A percentile compares a stretch with the other conserved stretches of the same genome.
phyloP scores from a whole-genome alignment of 2,113 vertebrate genomes.

The cattle (Bos taurus) region ARS-UCD2.0 NC_037336.1:12039501-12040000 shows the following conservation, averaged over 20 bases:
- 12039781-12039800: neutral
- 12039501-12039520: neutral
- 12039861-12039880: neutral
- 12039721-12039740: neutral
- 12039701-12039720: neutral
- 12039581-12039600: neutral
- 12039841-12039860: neutral
- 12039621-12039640: neutral
- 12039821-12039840: neutral
- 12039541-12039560: neutral
- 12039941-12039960: neutral
- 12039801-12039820: neutral
- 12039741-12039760: accelerated
- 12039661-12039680: neutral
- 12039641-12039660: neutral
- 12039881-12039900: neutral
- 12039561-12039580: neutral
- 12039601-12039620: neutral
- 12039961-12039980: neutral
- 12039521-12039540: neutral
- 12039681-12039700: neutral
- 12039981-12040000: neutral
- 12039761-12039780: neutral
- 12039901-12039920: neutral
- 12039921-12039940: neutral